Base-by-base conservation (phyloP, 2,888 invertebrate genomes). In the Oasisia sp. region DNA sequence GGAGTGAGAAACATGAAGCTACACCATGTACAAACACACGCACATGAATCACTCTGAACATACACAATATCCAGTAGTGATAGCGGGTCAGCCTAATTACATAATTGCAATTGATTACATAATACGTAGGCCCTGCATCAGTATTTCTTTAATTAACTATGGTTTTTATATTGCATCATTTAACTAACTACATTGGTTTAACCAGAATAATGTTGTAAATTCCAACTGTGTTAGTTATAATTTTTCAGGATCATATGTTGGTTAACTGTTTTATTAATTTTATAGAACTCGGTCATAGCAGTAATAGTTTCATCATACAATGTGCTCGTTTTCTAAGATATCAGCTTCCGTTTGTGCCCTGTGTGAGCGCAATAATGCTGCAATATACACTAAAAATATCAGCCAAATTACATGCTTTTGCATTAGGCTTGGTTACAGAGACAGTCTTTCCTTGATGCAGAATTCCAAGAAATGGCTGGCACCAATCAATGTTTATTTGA, bases 401-500 rank as follows among this genome's bases (percentile, higher is more conserved):
- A n/a, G 74, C 74, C 74, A 74, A 74, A 74, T 74, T 27, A 74
- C 74, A 74, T 5, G 74, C 74, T 74, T 74, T 74, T 7, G 74
- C n/a, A 9, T 56, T 14, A 56, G 56, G 56, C 56, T 38, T 38
- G 38, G 38, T 38, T 27, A 74, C 27, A 74, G 27, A 74, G 74
- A 74, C 5, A 74, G 74, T 19, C 74, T 14, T n/a, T 74, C 74
- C 19, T 56, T 74, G 74, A 74, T 27, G 74, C 74, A 74, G 74
- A 74, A 74, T 74, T 74, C 74, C 74, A 74, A 74, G 74, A 74
- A 74, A 74, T 74, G n/a, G n/a, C 74, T 27, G 19, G 74, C 74
- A 74, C n/a, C 74, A 74, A 74, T 74, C n/a, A n/a, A 74, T 74
- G 74, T 27, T 74, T 74, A 74, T 74, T 74, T 19, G 74, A 74